Base-by-base conservation (phyloP, 1,140 invertebrate genomes). In the Leptonema lineaticorne region DNA sequence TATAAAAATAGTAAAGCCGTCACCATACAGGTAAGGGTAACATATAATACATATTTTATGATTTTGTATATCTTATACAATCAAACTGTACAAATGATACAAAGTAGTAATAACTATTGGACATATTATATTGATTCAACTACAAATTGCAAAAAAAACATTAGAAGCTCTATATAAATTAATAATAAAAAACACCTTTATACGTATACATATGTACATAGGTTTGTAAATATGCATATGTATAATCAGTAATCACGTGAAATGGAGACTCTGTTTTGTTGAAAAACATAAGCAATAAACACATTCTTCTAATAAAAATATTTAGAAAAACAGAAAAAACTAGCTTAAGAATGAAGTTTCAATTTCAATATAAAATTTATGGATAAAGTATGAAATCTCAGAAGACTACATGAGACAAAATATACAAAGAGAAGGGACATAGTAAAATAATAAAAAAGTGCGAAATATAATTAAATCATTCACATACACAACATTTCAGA, bases 221-320 rank as follows among this genome's bases (percentile, higher is more conserved):
- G n/a, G 16, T 41, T 14, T 41, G 16, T 33, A 33, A 6, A 33
- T 33, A 11, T 33, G 11, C 11, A 41, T 41, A 66, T 67, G 67
- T 63, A 67, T 62, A 22, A 70, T 70, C 69, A 70, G 69, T 67
- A 65, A 33, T 65, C 4, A 46, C 22, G 64, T 57, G 16, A 63
- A 67, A 70, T 70, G 69, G 65, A 62, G 69, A 70, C 65, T 60
- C 69, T 50, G 29, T 33, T 28, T 57, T 11, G 28, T 64, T 58
- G 46, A 58, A 67, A n/a, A n/a, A n/a, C n/a, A n/a, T n/a, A n/a
- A n/a, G n/a, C n/a, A n/a, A n/a, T n/a, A n/a, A n/a, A n/a, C n/a
- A n/a, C n/a, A n/a, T n/a, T n/a, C n/a, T n/a, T n/a, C n/a, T n/a
- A n/a, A n/a, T n/a, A n/a, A n/a, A n/a, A n/a, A n/a, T n/a, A n/a